Base-by-base conservation (phyloP, 2,797 vertebrate species). In the Antennarius maculatus region DNA sequence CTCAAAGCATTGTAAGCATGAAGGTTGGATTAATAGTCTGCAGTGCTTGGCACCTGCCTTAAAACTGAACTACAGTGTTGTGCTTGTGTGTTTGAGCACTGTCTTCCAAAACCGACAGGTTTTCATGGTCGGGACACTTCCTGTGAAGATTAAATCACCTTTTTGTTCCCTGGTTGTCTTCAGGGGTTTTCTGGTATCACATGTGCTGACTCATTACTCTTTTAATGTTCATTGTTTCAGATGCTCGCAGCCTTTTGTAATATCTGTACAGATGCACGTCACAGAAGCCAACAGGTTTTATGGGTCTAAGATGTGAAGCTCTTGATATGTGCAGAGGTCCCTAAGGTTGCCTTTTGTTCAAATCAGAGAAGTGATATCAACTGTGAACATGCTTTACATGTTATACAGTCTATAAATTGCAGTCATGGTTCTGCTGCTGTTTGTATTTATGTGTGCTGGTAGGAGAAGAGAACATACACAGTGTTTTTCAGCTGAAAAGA, bases 21-120 rank as follows among this genome's bases (percentile, higher is more conserved):
- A 74, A 64, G 64, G 45, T 66, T 59, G 62, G 54, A 55, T 61
- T 47, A 52, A 69, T 23, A 56, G 42, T 66, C 56, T 72, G 74
- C 77, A 63, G 66, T 7, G 52, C 28, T 60, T 69, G 65, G 66
- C 87, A 82, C 76, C 50, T 52, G 66, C 73, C 58, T 58, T 58
- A 68, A 79, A 60, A 71, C 54, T 56, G 37, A 76, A 43, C 15
- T 59, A 7, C 17, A 23, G 37, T 1, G 31, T 34, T 34, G 31
- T 5, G 31, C 7, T 34, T 8, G 42, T 12, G 45, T 66, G 41
- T 47, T 54, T 23, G 53, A 54, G 52, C 50, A 58, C 52, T 3
- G 4, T 57, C 50, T 60, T 76, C 71, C 79, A 88, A 75, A 77
- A 82, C 51, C 79, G 80, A 62, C 80, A 84, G 54, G 18, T 73